phyloP scores from a whole-genome alignment of 2,797 vertebrate genomes.

The Mus minutoides region DNA sequence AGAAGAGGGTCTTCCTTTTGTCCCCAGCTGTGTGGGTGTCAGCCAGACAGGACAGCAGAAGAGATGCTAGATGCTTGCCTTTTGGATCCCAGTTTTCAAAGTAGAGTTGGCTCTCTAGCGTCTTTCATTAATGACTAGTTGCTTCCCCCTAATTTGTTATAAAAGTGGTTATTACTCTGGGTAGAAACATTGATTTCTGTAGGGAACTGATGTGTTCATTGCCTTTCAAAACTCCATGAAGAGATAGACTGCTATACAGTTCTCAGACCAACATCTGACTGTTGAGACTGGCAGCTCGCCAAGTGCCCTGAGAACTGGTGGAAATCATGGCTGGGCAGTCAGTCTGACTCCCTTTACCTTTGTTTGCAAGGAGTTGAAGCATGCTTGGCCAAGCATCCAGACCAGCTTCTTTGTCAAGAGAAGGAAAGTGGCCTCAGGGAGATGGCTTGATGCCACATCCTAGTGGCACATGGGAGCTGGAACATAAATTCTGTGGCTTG shows the following conservation, averaged over 20 bases:
- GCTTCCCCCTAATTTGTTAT: not conserved
- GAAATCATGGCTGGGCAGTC: fast-evolving
- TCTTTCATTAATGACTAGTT: not conserved
- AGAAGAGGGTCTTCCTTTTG: not conserved
- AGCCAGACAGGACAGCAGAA: not conserved
- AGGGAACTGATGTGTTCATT: not conserved
- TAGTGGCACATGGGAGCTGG: not conserved
- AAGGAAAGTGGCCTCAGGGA: not conserved
- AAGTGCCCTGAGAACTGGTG: not conserved
- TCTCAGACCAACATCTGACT: not conserved
- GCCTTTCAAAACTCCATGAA: not conserved
- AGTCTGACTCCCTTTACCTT: not conserved
- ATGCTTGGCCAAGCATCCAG: not conserved
- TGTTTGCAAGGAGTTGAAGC: not conserved
- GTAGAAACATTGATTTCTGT: not conserved
- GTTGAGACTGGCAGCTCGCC: not conserved
- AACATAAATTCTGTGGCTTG: not conserved
- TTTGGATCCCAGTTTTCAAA: not conserved
- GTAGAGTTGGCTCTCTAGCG: not conserved
- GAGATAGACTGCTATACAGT: not conserved
- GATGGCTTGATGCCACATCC: not conserved
- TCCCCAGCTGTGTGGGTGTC: not conserved
- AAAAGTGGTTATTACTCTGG: not conserved
- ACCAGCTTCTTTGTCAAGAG: not conserved
- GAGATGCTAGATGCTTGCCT: not conserved